Evolutionary conservation across 1,140 invertebrate genomes (phyloP).

Genomic region (Nylanderia fulva): DNA sequence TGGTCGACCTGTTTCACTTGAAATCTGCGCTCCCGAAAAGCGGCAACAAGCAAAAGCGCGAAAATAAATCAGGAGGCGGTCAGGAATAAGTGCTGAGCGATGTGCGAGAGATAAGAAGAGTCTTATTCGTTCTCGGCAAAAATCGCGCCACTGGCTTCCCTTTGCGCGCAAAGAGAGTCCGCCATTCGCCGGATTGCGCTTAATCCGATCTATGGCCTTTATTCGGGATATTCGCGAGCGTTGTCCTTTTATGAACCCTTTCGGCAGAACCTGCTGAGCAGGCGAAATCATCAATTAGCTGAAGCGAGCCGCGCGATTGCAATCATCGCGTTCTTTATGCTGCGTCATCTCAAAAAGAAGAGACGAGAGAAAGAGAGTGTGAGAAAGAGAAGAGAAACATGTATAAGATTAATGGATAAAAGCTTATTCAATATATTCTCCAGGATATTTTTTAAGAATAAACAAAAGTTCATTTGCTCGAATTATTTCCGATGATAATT

Average conservation of each 20-base stretch:
- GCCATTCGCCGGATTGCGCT: conserved; percentile 31
- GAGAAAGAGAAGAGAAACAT: not conserved
- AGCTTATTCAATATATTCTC: not conserved
- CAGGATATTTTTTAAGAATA: not conserved
- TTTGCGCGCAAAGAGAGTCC: conserved; percentile 20
- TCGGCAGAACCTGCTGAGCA: not conserved
- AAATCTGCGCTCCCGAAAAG: conserved; percentile 31
- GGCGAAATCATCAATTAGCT: conserved; percentile 50
- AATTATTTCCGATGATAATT: not conserved
- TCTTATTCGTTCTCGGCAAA: conserved; percentile 72
- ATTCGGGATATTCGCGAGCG: conserved; percentile 35
- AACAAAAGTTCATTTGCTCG: not conserved
- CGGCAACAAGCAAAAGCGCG: conserved; percentile 13
- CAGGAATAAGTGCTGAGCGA: conserved; percentile 36
- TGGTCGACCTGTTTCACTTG: conserved; percentile 75
- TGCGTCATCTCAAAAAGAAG: conserved; percentile 14
- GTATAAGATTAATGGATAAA: not conserved
- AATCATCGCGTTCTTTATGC: conserved; percentile 39
- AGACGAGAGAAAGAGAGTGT: not conserved
- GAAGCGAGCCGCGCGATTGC: conserved; percentile 22
- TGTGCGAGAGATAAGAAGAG: conserved; percentile 64
- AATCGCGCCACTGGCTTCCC: conserved; percentile 29
- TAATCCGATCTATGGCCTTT: conserved; percentile 33
- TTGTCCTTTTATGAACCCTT: conserved; percentile 28
- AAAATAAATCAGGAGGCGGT: conserved; percentile 46